A percentile compares a stretch with the other conserved stretches of the same genome.
phyloP scores from a whole-genome alignment of 1,140 invertebrate genomes.

The Adelges cooleyi region DNA sequence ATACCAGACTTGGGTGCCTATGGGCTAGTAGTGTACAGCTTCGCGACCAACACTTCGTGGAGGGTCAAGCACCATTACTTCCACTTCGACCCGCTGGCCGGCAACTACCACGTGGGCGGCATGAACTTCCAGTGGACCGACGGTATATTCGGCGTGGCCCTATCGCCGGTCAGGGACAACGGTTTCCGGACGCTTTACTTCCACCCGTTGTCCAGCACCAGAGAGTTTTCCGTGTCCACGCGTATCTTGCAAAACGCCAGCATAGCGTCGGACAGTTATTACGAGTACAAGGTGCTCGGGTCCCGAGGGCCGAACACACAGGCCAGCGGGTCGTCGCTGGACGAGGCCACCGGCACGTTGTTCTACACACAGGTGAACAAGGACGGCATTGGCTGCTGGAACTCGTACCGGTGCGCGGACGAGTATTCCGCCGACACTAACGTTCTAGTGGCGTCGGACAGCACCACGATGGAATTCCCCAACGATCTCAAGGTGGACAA shows the following conservation, averaged over 20 bases:
- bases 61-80: conserved; percentile 66
- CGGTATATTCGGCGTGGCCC: conserved; percentile 57
- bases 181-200: conserved; percentile 63
- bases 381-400: conserved; percentile 67
- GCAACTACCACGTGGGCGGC: conserved; percentile 54
- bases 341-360: conserved; percentile 55
- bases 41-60: conserved; percentile 59
- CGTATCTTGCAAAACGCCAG: conserved; percentile 54
- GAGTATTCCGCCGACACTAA: conserved; percentile 37
- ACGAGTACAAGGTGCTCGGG: conserved; percentile 55
- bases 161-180: conserved; percentile 45
- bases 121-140: conserved; percentile 63
- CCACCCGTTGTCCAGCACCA: conserved; percentile 59
- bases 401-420: conserved; percentile 38
- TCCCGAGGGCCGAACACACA: conserved; percentile 57
- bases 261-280: conserved; percentile 44
- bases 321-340: conserved; percentile 58
- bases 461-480: conserved; percentile 62
- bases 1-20: conserved; percentile 60
- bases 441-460: conserved; percentile 58
- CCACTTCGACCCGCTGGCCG: conserved; percentile 63
- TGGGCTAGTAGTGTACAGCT: conserved; percentile 61
- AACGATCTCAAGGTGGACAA: conserved; percentile 62
- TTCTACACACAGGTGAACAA: conserved; percentile 64
- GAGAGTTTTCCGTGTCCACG: conserved; percentile 49